phyloP scores from a whole-genome alignment of 2,113 vertebrate species.

The rat (Rattus norvegicus) region GRCr8 NC_086032.1:26680001-26680500 shows the following conservation, averaged over 20 bases:
- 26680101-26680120: background rate
- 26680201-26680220: background rate
- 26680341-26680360: background rate
- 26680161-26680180: background rate
- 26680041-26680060: background rate
- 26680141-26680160: background rate
- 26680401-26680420: background rate
- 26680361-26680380: conserved; percentile 17
- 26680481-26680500: background rate
- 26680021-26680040: background rate
- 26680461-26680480: background rate
- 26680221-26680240: background rate
- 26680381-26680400: background rate
- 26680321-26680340: background rate
- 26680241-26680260: background rate
- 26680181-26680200: background rate
- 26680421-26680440: background rate
- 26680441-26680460: background rate
- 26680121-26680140: background rate
- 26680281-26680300: conserved; percentile 40
- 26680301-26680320: background rate
- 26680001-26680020: background rate
- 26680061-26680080: background rate
- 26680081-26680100: background rate
- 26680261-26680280: conserved; percentile 1